Evolutionary conservation across 2,113 vertebrate species (phyloP), one percentile per base, ranked within the genome.

Genomic region (Oryzias curvinotus): DNA sequence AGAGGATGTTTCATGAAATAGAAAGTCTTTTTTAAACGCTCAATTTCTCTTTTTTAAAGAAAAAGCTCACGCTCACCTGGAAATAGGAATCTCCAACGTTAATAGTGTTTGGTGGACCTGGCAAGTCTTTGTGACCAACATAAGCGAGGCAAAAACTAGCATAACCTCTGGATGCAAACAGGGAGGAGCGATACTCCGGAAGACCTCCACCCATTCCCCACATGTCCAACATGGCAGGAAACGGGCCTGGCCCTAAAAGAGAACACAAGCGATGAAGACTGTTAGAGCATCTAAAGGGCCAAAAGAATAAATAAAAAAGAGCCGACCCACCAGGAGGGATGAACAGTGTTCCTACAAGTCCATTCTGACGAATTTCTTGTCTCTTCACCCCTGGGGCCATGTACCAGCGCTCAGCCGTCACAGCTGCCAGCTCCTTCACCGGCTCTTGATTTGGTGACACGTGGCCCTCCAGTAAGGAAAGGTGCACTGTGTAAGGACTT

Each of bases 271-370:
- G 10, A 36, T 10, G 10, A 36, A 2, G 36, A 12, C 10, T 12
- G 36, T 36, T 3, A 12, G 12, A 36, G 28, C 28, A 7, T 30
- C 5, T 7, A 7, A 7, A 36, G 36, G 14, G 56, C 5, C 14
- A 3, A 12, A 14, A 16, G 3, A 15, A 19, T 23, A 12, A 42
- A 19, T 21, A 65, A 42, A 10, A 21, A 56, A 36, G 23, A 23
- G 21, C 21, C 21, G 1, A 0, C 84, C 87, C 75, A 91, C 89
- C 88, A 5, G 88, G 84, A 0, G 91, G 88, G n/a, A 92, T 51
- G 60, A 91, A 91, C 53, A 91, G 56, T 0, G 90, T 90, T 30
- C 86, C 91, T 17, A 87, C 65, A 1, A 92, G 3, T 52, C 73
- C 69, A 19, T 87, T 64, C 42, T 89, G 73, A 12, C 71, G 69